These are phyloP conservation scores for Zygaena filipendulae DNA, from an alignment of 2,888 invertebrate species.

Conservation along the genomic window DNA sequence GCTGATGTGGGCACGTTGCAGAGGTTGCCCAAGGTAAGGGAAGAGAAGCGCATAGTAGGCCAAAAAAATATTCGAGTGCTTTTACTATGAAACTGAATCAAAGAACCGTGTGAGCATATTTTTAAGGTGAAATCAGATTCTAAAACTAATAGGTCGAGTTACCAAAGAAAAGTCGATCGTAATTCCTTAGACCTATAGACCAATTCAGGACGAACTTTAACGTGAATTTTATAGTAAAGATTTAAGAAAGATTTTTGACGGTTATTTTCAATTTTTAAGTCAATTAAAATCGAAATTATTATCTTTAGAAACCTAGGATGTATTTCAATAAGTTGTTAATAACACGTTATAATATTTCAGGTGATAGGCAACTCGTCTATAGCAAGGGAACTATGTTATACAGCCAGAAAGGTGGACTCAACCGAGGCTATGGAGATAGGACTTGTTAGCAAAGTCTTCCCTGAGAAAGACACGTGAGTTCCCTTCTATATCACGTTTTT, in stretches of 20 bases:
- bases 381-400: constrained; percentile 87
- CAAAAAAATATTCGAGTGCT: constrained; percentile 1
- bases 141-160: neutral
- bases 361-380: constrained; percentile 88
- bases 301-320: too few species aligned
- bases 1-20: constrained; percentile 97
- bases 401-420: constrained; percentile 83
- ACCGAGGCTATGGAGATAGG: constrained; percentile 86
- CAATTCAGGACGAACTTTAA: too few species aligned
- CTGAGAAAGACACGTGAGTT: constrained; percentile 73
- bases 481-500: constrained; percentile 1
- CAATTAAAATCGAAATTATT: too few species aligned
- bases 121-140: neutral
- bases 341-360: too few species aligned
- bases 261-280: too few species aligned
- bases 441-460: constrained; percentile 81
- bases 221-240: too few species aligned
- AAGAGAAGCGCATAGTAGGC: too few species aligned
- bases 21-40: constrained; percentile 81
- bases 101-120: neutral
- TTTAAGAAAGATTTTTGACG: too few species aligned
- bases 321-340: too few species aligned
- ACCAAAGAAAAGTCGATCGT: neutral
- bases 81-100: neutral
- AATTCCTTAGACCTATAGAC: too few species aligned